Percentiles rank a stretch among this genome's conserved stretches.
Evolutionary conservation across 2,113 vertebrate genomes (phyloP).

Genomic region (Prunella himalayana): DNA sequence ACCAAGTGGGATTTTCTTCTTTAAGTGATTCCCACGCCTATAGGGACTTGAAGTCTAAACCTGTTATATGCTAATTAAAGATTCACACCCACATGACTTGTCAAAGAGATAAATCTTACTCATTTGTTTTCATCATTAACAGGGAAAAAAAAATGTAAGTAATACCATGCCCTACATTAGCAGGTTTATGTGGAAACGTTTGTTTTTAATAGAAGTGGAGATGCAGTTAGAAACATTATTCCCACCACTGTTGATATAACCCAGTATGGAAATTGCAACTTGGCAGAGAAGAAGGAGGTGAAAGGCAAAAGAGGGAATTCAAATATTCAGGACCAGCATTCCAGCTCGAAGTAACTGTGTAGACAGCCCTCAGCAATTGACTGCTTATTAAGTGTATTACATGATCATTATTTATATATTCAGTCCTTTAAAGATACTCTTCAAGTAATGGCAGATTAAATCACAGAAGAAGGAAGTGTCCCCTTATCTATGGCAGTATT

Average conservation of each 20-base stretch:
- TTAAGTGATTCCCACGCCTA: conserved; percentile 71
- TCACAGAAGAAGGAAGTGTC: neutral
- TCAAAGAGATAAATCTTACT: conserved; percentile 69
- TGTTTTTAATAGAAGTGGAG: conserved; percentile 31
- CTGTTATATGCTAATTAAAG: conserved; percentile 77
- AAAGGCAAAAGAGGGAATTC: conserved; percentile 7
- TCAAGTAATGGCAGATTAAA: neutral
- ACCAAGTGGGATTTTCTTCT: conserved; percentile 59
- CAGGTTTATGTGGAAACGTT: conserved; percentile 19
- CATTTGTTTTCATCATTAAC: conserved; percentile 66
- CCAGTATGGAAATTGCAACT: neutral
- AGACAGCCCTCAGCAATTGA: neutral
- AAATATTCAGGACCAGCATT: neutral
- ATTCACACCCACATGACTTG: conserved; percentile 72
- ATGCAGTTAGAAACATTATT: conserved; percentile 21
- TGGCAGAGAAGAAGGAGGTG: conserved; percentile 6
- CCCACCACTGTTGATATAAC: conserved; percentile 23
- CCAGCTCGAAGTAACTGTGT: neutral
- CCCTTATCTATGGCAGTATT: neutral
- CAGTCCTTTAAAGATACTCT: neutral
- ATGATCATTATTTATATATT: neutral
- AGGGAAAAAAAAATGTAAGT: conserved; percentile 22
- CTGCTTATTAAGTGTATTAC: neutral
- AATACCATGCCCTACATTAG: conserved; percentile 39
- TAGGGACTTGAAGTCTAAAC: conserved; percentile 72